Conservation (phyloP, 1,140 invertebrate species). For the Ceratina calcarata region DNA sequence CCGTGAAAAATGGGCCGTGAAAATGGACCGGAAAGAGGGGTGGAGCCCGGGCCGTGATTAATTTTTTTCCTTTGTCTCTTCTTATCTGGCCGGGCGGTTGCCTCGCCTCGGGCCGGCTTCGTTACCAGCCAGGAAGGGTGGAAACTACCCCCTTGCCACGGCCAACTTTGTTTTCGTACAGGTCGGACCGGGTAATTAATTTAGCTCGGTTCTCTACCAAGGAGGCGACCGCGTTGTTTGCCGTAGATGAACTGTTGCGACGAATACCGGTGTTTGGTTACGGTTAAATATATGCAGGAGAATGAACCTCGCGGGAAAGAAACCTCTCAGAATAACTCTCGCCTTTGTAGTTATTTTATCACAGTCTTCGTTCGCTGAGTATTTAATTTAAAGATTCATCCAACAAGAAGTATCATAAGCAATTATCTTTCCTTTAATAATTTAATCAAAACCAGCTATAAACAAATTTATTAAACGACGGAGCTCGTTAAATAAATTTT, state of each 20-base stretch:
- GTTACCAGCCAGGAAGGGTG: background rate
- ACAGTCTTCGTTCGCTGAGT: background rate
- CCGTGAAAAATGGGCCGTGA: constrained; percentile 62
- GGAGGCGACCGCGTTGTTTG: constrained; percentile 1
- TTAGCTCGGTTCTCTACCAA: background rate
- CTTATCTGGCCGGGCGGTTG: constrained; percentile 43
- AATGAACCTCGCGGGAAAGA: too few relatives aligned
- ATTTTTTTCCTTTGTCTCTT: constrained; percentile 57
- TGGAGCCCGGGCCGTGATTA: constrained; percentile 52
- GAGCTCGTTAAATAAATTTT: too few relatives aligned
- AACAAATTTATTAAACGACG: too few relatives aligned
- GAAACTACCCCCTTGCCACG: background rate
- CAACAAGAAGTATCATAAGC: too few relatives aligned
- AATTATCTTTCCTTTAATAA: too few relatives aligned
- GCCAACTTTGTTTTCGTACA: constrained; percentile 22
- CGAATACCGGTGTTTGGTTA: background rate
- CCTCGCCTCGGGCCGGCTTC: constrained; percentile 14
- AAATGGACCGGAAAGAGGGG: constrained; percentile 59
- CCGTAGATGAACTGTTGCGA: background rate
- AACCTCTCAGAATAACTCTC: too few relatives aligned
- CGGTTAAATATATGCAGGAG: background rate
- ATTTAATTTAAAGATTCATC: background rate
- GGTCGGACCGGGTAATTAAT: constrained; percentile 7
- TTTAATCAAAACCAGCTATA: too few relatives aligned
- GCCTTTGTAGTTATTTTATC: too few relatives aligned